Percentiles rank a stretch among this genome's conserved stretches.
These are phyloP conservation scores for Magallana nippona DNA, from an alignment of 2,888 invertebrate species.

Conservation along the genomic window DNA sequence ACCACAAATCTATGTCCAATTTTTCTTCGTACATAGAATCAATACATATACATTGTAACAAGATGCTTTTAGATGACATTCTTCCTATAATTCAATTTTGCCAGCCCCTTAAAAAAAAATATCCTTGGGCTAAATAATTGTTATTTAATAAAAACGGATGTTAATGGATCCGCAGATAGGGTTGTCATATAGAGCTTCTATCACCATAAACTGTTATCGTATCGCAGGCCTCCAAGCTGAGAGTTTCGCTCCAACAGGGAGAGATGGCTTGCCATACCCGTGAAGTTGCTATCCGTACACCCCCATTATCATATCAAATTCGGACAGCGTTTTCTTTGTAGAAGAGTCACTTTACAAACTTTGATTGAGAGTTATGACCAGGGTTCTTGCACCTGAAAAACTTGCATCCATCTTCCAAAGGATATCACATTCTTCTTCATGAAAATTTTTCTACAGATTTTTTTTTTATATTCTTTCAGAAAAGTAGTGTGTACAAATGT, in stretches of 20 bases:
- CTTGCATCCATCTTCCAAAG: too few relatives aligned
- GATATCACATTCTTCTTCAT: too few relatives aligned
- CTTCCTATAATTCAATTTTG: constrained; percentile 12
- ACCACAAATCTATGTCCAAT: neutral
- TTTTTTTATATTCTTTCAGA: too few relatives aligned
- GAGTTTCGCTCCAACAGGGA: neutral
- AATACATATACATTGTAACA: neutral
- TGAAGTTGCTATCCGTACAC: neutral
- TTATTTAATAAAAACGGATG: constrained; percentile 27
- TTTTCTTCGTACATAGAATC: neutral
- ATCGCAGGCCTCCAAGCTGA: neutral
- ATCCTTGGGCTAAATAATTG: constrained; percentile 14
- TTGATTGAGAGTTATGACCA: neutral
- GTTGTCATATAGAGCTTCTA: neutral
- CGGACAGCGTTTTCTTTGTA: neutral
- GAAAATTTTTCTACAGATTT: too few relatives aligned
- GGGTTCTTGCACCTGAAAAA: neutral
- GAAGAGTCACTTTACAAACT: constrained; percentile 2
- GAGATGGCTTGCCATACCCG: constrained; percentile 5
- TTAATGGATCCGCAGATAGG: constrained; percentile 5
- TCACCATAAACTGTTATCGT: neutral
- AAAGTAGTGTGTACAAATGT: too few relatives aligned
- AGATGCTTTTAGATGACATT: constrained; percentile 12
- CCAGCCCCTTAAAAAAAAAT: neutral
- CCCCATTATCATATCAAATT: constrained; percentile 26